A percentile compares a stretch with the other conserved stretches of the same genome.
These are phyloP conservation scores for Catharus ustulatus DNA, from an alignment of 2,797 vertebrate genomes.

Conservation along the genomic window DNA sequence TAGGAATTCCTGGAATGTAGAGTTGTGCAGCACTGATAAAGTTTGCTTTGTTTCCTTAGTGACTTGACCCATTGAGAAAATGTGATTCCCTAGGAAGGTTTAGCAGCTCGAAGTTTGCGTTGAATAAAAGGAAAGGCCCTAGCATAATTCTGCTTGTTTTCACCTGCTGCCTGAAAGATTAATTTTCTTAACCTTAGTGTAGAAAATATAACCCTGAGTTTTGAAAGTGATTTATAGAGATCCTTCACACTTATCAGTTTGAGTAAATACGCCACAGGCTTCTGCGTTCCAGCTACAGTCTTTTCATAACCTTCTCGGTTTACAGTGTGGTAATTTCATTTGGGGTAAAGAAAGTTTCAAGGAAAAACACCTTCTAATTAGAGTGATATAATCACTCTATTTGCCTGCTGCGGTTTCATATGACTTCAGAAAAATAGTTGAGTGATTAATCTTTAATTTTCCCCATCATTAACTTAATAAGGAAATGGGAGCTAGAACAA, in stretches of 20 bases:
- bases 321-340: constrained; percentile 53
- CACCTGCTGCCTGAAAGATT: constrained; percentile 78
- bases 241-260: constrained; percentile 66
- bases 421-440: constrained; percentile 76
- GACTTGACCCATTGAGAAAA: constrained; percentile 86
- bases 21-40: constrained; percentile 92
- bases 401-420: constrained; percentile 66
- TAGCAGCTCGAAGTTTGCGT: constrained; percentile 73
- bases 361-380: constrained; percentile 64
- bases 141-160: constrained; percentile 75
- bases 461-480: constrained; percentile 75
- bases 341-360: constrained; percentile 61
- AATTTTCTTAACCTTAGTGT: constrained; percentile 73
- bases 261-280: constrained; percentile 49
- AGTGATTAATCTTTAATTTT: constrained; percentile 76
- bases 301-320: constrained; percentile 31
- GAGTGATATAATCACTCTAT: constrained; percentile 64
- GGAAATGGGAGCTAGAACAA: constrained; percentile 69
- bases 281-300: constrained; percentile 34
- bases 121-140: constrained; percentile 72
- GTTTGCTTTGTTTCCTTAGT: constrained; percentile 95
- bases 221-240: constrained; percentile 67
- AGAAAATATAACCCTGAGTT: constrained; percentile 67
- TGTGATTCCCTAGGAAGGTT: constrained; percentile 81
- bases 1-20: constrained; percentile 95